Evolutionary conservation across 2,888 invertebrate genomes (phyloP).

Genomic region (Geotrupes spiniger): DNA sequence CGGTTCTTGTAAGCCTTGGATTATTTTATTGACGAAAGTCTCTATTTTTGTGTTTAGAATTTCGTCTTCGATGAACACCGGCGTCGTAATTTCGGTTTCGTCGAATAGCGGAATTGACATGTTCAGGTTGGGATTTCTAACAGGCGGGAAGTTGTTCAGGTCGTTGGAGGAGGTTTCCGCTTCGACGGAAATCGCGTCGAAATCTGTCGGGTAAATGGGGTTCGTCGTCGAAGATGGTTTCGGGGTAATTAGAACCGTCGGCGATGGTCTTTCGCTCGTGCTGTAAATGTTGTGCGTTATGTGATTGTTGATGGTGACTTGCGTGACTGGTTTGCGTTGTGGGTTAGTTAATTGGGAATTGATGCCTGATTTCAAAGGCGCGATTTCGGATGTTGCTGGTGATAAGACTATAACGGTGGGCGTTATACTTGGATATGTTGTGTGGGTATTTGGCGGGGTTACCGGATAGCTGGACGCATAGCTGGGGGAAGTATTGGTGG

Average conservation of each 20-base stretch:
- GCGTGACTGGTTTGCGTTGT: constrained; percentile 50
- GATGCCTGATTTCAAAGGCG: constrained; percentile 19
- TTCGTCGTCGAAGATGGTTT: constrained; percentile 56
- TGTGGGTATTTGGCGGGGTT: constrained; percentile 21
- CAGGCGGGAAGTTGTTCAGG: constrained; percentile 78
- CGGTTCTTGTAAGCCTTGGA: constrained; percentile 78
- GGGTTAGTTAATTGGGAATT: constrained; percentile 40
- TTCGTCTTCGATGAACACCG: constrained; percentile 73
- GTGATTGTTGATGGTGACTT: constrained; percentile 61
- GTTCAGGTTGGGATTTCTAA: constrained; percentile 78
- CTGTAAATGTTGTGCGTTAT: constrained; percentile 57
- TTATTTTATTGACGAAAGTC: constrained; percentile 78
- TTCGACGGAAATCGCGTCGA: constrained; percentile 47
- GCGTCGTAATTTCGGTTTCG: constrained; percentile 71
- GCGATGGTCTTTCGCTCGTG: constrained; percentile 56
- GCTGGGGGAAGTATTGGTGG: constrained; percentile 31
- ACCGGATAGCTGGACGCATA: constrained; percentile 11
- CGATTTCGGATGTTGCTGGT: constrained; percentile 41
- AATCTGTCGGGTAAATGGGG: constrained; percentile 34
- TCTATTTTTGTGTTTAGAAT: constrained; percentile 77
- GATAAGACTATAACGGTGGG: constrained; percentile 62
- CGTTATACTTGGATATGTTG: constrained; percentile 48
- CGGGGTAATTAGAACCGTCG: constrained; percentile 67
- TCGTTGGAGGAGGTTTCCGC: constrained; percentile 64
- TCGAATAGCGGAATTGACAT: constrained; percentile 59